Conservation (phyloP, 2,888 invertebrate species). For the Cryptosula pallasiana region DNA sequence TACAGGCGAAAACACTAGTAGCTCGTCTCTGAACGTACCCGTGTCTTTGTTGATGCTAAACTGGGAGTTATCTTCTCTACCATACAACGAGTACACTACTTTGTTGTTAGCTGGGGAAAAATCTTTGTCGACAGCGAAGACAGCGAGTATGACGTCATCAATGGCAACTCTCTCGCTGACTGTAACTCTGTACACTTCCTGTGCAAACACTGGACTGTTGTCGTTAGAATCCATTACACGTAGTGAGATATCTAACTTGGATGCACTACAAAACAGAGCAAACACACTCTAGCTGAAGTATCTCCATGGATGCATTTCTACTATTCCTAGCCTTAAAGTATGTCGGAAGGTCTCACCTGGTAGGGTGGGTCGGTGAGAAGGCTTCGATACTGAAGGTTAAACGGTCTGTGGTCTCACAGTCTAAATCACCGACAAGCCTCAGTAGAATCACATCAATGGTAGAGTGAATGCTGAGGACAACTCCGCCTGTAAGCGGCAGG, state of each 20-base stretch:
- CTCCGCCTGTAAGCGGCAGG: too few species aligned
- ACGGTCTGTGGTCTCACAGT: background rate
- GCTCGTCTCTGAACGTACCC: too few species aligned
- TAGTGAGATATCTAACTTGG: background rate
- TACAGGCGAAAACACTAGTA: too few species aligned
- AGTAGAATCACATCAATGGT: background rate
- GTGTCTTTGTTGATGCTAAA: background rate
- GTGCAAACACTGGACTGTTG: background rate
- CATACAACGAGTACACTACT: background rate
- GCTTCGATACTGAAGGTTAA: background rate
- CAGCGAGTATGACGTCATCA: background rate
- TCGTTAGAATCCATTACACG: background rate
- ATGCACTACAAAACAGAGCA: background rate
- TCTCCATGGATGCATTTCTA: too few species aligned
- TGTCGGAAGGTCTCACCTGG: too few species aligned
- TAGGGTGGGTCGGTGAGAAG: background rate
- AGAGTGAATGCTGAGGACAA: too few species aligned
- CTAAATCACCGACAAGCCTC: background rate
- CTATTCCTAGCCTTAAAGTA: too few species aligned
- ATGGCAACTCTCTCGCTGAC: background rate
- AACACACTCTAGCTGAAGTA: too few species aligned
- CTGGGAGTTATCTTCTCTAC: background rate
- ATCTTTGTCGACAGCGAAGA: background rate
- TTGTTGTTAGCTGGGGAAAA: background rate
- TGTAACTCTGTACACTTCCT: background rate